Evolutionary conservation across 1,140 invertebrate genomes (phyloP), one percentile per base, ranked within the genome.

Genomic region (Drosophila neocordata): DNA sequence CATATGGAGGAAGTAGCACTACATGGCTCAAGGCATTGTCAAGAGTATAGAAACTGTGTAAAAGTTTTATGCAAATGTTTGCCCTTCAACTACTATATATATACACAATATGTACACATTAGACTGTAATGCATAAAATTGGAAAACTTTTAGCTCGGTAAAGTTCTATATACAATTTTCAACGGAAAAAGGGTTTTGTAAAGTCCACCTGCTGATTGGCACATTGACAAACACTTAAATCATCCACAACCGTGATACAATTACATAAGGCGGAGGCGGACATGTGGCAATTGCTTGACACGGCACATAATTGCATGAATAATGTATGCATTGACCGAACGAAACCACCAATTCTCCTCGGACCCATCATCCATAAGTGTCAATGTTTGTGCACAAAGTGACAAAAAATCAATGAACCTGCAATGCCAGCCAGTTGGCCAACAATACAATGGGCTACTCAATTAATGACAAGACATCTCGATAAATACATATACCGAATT

Each of bases 71-170:
- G 61, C 77, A 83, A 83, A 83, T 81, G 77, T 83, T 88, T 75
- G 78, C 60, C 61, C 66, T 64, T 24, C 63, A 51, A 65, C 68
- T 88, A 22, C n/a, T 44, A n/a, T 35, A 31, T 13, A 44, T 4
- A 44, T 22, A 20, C 56, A 79, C 15, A 48, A 48, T 22, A 22
- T 65, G 79, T 83, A 79, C 65, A 83, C 71, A n/a, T n/a, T n/a
- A n/a, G n/a, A n/a, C n/a, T n/a, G n/a, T n/a, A 83, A 79, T 87
- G 79, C 79, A 89, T 87, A 68, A 83, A 83, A 88, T 88, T 88
- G 71, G 65, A 18, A 76, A 87, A 87, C 69, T 88, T 89, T 65
- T 22, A n/a, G 34, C 35, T 31, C 20, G 4, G 57, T 41, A 57
- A 18, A 27, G 34, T 57, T 37, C 60, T 44, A 35, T 34, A 18